Base-by-base conservation (phyloP, 2,113 vertebrate species). In the Odontesthes bonariensis region DNA sequence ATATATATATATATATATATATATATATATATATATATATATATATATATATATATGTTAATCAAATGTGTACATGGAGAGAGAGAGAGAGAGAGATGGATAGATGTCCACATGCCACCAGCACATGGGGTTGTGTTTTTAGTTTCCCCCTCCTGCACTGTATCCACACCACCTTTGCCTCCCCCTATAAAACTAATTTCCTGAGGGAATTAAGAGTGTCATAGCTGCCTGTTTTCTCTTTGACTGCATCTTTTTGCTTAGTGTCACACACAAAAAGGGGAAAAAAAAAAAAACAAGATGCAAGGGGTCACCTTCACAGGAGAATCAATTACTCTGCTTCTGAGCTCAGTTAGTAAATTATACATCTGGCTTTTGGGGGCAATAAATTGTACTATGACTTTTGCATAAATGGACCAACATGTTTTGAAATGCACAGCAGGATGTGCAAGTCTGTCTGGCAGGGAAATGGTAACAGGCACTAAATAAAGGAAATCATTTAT, bases 281-380 rank as follows among this genome's bases (percentile, higher is more conserved):
- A 5, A 52, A 44, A 73, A 52, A 90, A 5, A 52, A 44, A 73
- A 52, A 90, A 92, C 91, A 92, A 91, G 94, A 95, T 95, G 92
- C 93, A 90, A 42, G 88, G 94, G 93, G 94, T 95, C 94, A 96
- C 95, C 95, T 96, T 96, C 93, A 90, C 90, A 85, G 91, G 90
- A 92, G 92, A 95, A 96, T 95, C 92, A 94, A 96, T 97, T 95
- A 96, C 93, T 94, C 91, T 88, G 92, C 93, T 55, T 88, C 93
- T 76, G 68, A 82, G 71, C 69, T 75, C 91, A 93, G 94, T 95
- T 94, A 95, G 92, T 95, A 92, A 96, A 96, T 95, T 92, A 95
- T 94, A 94, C 91, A 93, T 94, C 93, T 96, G 92, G 89, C 94
- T 91, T 91, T 95, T 94, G 92, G 91, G 92, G 93, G 93, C 93